Evolutionary conservation across 2,113 vertebrate genomes (phyloP).

Genomic region (Pithys albifrons): DNA sequence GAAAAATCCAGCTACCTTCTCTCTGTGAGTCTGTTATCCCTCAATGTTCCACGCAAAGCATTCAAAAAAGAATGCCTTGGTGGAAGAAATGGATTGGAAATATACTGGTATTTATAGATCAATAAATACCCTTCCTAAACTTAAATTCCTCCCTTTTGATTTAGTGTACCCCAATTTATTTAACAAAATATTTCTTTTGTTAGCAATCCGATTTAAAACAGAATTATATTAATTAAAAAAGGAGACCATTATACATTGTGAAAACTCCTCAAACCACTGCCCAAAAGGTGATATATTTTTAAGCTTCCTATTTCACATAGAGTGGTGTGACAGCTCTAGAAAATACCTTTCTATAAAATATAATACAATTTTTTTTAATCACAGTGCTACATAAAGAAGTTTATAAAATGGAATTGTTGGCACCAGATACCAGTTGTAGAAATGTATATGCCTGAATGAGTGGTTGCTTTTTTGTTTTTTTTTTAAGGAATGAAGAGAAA

Average conservation of each 20-base stretch:
- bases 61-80: accelerated
- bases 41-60: neutral
- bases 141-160: neutral
- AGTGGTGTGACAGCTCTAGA: neutral
- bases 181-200: neutral
- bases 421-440: neutral
- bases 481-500: neutral
- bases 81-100: neutral
- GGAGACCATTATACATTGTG: neutral
- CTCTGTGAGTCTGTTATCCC: neutral
- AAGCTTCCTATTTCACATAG: neutral
- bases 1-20: neutral
- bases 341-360: slow-evolving; percentile 9
- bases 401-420: slow-evolving; percentile 15
- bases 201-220: neutral
- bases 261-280: neutral
- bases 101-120: neutral
- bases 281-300: neutral
- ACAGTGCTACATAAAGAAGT: neutral
- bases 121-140: neutral
- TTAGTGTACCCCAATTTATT: neutral
- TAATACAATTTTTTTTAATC: neutral
- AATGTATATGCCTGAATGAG: neutral
- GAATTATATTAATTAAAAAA: neutral
- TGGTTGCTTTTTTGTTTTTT: neutral